Base-by-base conservation (phyloP, 2,888 invertebrate species). In the Acanthosepion lycidas region DNA sequence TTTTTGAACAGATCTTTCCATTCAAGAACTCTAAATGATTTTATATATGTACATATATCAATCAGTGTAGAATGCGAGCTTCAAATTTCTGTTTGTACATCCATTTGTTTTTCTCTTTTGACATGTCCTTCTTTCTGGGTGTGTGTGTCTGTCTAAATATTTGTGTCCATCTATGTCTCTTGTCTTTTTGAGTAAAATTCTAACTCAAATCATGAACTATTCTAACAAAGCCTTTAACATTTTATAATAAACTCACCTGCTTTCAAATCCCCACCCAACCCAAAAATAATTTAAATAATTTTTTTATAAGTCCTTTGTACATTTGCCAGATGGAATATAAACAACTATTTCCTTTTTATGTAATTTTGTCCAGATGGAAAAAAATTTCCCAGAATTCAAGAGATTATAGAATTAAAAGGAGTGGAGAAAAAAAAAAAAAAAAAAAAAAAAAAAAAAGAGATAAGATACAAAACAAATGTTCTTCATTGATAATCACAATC, bases 1-100 rank as follows among this genome's bases (percentile, higher is more conserved):
- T 94, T 64, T 94, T 51, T 94, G 92, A 26, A 51, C 94, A 33
- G 33, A 49, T 95, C 59, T 59, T 33, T 94, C 64, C n/a, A 33
- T 94, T 94, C 59, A 94, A 92, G 94, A 64, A 92, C 94, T 51
- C 48, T 94, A 28, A 49, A 49, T 26, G 15, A 8, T n/a, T 91
- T 23, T 53, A 28, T 59, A 42, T 64, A 51, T 95, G 42, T 92
- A 51, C 51, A 53, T 42, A 28, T 78, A 91, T 91, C 20, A n/a
- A 59, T 94, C 33, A 94, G 59, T 93, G 92, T 55, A 5, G 4
- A 49, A 26, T 48, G 15, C n/a, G 42, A 92, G 23, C 33, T 23
- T 20, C 28, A 49, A 49, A 42, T 23, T 78, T 51, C n/a, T 64
- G 28, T 49, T 93, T 51, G 48, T 26, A 15, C 20, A 26, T 26